Conservation (phyloP, 2,113 vertebrate genomes). For the Illadopsis cleaveri region DNA sequence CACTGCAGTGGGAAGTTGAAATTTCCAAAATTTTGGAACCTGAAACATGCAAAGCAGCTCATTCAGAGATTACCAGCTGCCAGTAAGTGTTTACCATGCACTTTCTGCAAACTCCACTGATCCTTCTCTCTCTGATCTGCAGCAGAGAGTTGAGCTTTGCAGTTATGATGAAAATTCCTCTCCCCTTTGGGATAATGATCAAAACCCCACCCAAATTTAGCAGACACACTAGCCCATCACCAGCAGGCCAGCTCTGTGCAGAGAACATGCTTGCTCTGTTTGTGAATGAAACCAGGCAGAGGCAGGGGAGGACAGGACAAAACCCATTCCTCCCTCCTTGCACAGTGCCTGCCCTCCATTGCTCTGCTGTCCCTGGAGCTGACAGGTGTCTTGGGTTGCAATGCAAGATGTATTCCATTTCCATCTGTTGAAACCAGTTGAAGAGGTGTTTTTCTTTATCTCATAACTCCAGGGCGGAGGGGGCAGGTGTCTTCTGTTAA, state of each 20-base stretch:
- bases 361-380: neutral
- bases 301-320: rapidly evolving
- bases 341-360: rapidly evolving
- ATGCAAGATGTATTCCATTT: too few species aligned
- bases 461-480: too few species aligned
- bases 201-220: neutral
- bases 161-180: neutral
- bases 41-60: neutral
- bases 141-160: neutral
- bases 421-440: too few species aligned
- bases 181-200: neutral
- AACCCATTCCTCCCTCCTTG: neutral
- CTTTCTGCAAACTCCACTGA: rapidly evolving
- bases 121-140: neutral
- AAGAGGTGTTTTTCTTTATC: too few species aligned
- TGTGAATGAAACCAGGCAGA: neutral
- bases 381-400: neutral
- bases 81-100: rapidly evolving
- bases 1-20: neutral
- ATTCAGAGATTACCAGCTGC: rapidly evolving
- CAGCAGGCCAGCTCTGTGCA: neutral
- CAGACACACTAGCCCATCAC: rapidly evolving
- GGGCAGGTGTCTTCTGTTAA: too few species aligned
- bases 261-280: rapidly evolving
- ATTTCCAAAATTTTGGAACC: neutral